phyloP scores from a whole-genome alignment of 2,888 invertebrate species.

The Zootermopsis nevadensis region DNA sequence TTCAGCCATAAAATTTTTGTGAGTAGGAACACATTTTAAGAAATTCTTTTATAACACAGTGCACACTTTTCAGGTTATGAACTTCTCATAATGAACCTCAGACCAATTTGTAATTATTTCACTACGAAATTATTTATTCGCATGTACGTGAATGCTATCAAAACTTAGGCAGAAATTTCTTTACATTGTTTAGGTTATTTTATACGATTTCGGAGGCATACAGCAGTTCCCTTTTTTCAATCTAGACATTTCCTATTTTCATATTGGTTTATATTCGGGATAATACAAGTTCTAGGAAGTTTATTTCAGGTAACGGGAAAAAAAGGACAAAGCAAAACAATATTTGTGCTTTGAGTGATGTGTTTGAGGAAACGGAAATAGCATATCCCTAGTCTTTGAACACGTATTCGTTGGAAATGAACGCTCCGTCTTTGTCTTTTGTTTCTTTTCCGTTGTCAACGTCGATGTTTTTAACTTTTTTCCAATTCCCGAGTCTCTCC shows the following conservation, averaged over 20 bases:
- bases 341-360: constrained; percentile 24
- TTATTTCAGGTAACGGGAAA: not conserved
- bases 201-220: too few species aligned
- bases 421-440: not conserved
- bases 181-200: too few species aligned
- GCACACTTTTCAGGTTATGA: too few species aligned
- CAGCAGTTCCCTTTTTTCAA: not conserved
- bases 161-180: too few species aligned
- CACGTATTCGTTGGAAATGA: constrained; percentile 10
- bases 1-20: too few species aligned
- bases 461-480: constrained; percentile 28
- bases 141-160: too few species aligned
- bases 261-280: not conserved
- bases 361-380: constrained; percentile 16
- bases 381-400: not conserved
- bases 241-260: not conserved
- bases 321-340: constrained; percentile 12
- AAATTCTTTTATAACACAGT: too few species aligned
- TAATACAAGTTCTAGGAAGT: not conserved
- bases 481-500: constrained; percentile 5
- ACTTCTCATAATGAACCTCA: too few species aligned
- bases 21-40: too few species aligned
- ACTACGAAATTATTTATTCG: too few species aligned
- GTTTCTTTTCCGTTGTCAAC: not conserved
- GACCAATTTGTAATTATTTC: too few species aligned